phyloP scores from a whole-genome alignment of 2,888 invertebrate species.

The Panzeria rudis region DNA sequence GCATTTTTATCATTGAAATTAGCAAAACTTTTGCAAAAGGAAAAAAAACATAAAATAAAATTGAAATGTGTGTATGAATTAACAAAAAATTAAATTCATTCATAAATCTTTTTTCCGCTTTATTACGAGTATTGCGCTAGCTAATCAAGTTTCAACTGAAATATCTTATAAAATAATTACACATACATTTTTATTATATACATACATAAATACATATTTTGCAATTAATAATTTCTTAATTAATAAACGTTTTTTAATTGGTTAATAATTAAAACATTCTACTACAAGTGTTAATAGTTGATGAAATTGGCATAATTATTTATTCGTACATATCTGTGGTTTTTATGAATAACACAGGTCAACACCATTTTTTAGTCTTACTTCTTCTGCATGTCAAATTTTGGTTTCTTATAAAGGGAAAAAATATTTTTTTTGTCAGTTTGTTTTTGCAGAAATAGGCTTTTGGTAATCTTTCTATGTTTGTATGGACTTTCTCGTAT shows the following conservation, averaged over 20 bases:
- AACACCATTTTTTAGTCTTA: too few relatives aligned
- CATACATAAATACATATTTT: neutral
- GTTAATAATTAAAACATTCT: constrained; percentile 25
- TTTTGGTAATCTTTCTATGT: too few relatives aligned
- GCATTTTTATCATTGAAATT: constrained; percentile 20
- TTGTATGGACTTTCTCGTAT: too few relatives aligned
- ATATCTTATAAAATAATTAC: constrained; percentile 17
- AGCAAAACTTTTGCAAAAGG: constrained; percentile 10
- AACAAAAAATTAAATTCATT: constrained; percentile 39
- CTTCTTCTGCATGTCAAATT: too few relatives aligned
- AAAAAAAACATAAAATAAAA: constrained; percentile 3
- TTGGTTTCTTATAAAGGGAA: too few relatives aligned
- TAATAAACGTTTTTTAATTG: constrained; percentile 37
- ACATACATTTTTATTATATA: constrained; percentile 27
- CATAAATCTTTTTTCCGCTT: constrained; percentile 34
- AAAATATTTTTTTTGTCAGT: too few relatives aligned
- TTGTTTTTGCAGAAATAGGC: too few relatives aligned
- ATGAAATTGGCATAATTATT: too few relatives aligned
- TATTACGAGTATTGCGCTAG: neutral
- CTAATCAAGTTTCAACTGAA: constrained; percentile 43
- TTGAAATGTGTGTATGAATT: constrained; percentile 19
- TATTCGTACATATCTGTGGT: too few relatives aligned
- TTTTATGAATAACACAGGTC: too few relatives aligned
- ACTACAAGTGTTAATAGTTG: neutral
- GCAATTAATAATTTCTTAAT: constrained; percentile 52